Evolutionary conservation across 2,797 vertebrate species (phyloP), one percentile per base, ranked within the genome.

Genomic region (Schizopygopsis pylzovi): DNA sequence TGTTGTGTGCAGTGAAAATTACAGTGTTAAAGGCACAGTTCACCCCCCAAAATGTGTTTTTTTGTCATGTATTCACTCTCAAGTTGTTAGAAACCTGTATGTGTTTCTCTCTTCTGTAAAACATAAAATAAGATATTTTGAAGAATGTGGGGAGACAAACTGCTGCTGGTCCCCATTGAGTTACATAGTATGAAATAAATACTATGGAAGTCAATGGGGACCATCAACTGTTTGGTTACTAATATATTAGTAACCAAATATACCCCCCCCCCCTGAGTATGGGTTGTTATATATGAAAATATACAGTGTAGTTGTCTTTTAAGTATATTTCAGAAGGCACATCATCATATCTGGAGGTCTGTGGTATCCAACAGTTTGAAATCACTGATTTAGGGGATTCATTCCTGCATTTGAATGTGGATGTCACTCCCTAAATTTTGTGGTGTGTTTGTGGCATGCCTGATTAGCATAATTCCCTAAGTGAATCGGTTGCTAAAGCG

Each of bases 381-480:
- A 77, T 33, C 5, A 4, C 49, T 7, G 49, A 12, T 54, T 56
- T 54, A 22, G 18, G 10, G 49, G 18, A 54, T 77, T 77, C 73
- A 77, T 20, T 77, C 49, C 11, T 39, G 33, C 49, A 56, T 56
- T 77, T 77, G 22, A 56, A 56, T 56, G 9, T 22, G 49, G 33
- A 77, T 77, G 49, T 56, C 28, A n/a, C 49, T 56, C 28, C 4
- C 28, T 22, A 56, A 15, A 12, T 13, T 13, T n/a, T n/a, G 49
- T 12, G 6, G 52, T n/a, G 75, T 56, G 75, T 56, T 22, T 77
- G 49, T 77, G 75, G 20, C 75, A 12, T 41, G n/a, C 33, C 52
- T 41, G 6, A 77, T 77, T 41, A 56, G 20, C 75, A 77, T 59
- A 56, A 77, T n/a, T 78, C 20, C 6, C n/a, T 39, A 13, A 77